Evolutionary conservation across 1,140 invertebrate genomes (phyloP), one percentile per base, ranked within the genome.

Genomic region (Micrasema longulum): DNA sequence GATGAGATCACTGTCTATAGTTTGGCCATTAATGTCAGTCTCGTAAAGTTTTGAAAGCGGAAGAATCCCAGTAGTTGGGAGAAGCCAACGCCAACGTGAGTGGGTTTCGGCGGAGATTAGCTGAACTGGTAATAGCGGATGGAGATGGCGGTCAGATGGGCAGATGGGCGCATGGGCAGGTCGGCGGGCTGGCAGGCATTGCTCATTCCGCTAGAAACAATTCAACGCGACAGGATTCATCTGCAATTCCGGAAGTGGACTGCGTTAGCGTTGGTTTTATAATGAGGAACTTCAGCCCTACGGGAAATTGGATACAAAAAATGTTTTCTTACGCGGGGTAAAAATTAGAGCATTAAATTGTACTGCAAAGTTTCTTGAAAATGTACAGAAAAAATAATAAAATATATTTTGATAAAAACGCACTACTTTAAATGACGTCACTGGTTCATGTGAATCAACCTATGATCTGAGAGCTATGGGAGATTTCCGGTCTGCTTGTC

Each of bases 201-300:
- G 2, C 12, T 60, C 35, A 14, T 14, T 36, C 55, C 9, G 31
- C 31, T 60, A 60, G 35, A 43, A 55, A 60, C 18, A 60, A 60
- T 60, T 60, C 55, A 60, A 35, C 55, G 12, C 16, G 35, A 22
- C 55, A 60, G 55, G 55, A 60, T 60, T 60, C 16, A 38, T 60
- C 36, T 60, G 22, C 41, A 60, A 60, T 22, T 60, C 55, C 35
- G 55, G 55, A 60, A 60, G 55, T 35, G 36, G 36, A 53, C 22
- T 18, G 36, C 36, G 36, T 41, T 41, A 60, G 41, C 55, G 55
- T 31, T 38, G 22, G 55, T 60, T n/a, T n/a, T n/a, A n/a, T n/a
- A n/a, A n/a, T n/a, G n/a, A n/a, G n/a, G n/a, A n/a, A n/a, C n/a
- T n/a, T n/a, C n/a, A n/a, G n/a, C n/a, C n/a, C n/a, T n/a, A n/a